These are phyloP conservation scores for Plodia interpunctella DNA, from an alignment of 1,140 invertebrate species.

Conservation along the genomic window DNA sequence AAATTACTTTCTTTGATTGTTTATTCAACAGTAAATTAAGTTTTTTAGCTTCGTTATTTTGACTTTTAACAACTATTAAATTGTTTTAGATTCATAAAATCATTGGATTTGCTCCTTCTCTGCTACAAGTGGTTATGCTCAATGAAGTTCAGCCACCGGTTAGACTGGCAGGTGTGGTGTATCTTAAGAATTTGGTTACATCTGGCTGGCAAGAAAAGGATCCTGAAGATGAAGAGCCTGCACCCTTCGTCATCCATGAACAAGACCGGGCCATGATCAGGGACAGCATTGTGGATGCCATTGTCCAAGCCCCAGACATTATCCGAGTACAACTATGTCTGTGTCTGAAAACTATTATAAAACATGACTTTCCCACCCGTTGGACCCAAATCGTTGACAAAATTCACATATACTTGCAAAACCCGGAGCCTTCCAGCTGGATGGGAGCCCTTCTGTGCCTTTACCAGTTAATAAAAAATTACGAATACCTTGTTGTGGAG, in stretches of 20 bases:
- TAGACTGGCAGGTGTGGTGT: constrained; percentile 96
- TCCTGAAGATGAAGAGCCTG: constrained; percentile 83
- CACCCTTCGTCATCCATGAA: constrained; percentile 94
- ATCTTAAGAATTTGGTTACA: constrained; percentile 96
- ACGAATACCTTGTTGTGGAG: constrained; percentile 94
- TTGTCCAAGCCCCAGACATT: constrained; percentile 95
- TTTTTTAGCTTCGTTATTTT: neutral
- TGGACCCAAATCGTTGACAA: constrained; percentile 98
- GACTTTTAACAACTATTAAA: constrained; percentile 9
- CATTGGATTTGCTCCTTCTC: constrained; percentile 92
- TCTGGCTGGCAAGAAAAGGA: constrained; percentile 94
- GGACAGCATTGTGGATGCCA: constrained; percentile 95
- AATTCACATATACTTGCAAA: constrained; percentile 83
- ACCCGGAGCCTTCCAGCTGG: constrained; percentile 89
- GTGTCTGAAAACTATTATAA: constrained; percentile 94
- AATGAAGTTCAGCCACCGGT: constrained; percentile 93
- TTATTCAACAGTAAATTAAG: too few relatives aligned
- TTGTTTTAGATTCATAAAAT: constrained; percentile 66
- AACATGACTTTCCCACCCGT: constrained; percentile 95
- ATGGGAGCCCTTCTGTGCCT: constrained; percentile 94
- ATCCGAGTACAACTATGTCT: constrained; percentile 92
- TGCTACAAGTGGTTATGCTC: constrained; percentile 96
- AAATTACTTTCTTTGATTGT: too few relatives aligned
- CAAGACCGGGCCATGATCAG: constrained; percentile 96
- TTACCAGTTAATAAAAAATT: constrained; percentile 97